phyloP scores from a whole-genome alignment of 2,888 invertebrate species.

The Chaitophorus viminalis region DNA sequence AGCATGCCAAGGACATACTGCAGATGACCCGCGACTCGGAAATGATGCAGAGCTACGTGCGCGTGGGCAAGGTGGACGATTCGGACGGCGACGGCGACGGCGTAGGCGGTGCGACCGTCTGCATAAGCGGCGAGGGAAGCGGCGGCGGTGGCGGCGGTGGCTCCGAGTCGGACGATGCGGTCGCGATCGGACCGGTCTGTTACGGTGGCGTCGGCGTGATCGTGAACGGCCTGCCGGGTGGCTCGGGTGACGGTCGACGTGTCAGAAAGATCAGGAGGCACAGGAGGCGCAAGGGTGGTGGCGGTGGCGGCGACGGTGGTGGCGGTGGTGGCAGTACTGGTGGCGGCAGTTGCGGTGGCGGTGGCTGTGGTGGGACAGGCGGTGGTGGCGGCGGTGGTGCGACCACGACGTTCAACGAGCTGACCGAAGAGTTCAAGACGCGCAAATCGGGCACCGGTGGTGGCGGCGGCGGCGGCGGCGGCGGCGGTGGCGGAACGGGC shows the following conservation, averaged over 20 bases:
- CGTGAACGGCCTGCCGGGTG: neutral
- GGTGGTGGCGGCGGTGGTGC: slow-evolving; percentile 45
- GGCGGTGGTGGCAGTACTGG: neutral
- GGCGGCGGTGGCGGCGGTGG: neutral
- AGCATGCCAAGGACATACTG: slow-evolving; percentile 63
- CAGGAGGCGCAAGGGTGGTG: slow-evolving; percentile 13
- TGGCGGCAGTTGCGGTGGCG: neutral
- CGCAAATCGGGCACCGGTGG: slow-evolving; percentile 36
- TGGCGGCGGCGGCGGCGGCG: slow-evolving; percentile 47
- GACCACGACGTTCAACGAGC: slow-evolving; percentile 65
- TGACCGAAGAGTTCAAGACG: slow-evolving; percentile 65
- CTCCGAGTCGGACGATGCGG: neutral
- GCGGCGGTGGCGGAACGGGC: neutral
- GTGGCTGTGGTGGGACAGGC: neutral
- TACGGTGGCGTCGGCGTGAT: slow-evolving; percentile 15
- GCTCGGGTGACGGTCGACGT: neutral
- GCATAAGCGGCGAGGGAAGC: neutral
- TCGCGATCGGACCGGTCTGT: neutral
- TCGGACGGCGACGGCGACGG: slow-evolving; percentile 42
- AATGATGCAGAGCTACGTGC: slow-evolving; percentile 81
- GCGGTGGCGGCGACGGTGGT: slow-evolving; percentile 7
- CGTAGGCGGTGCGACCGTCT: neutral
- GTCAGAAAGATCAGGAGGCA: slow-evolving; percentile 10
- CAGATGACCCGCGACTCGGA: slow-evolving; percentile 70
- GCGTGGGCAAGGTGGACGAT: slow-evolving; percentile 70